A percentile compares a stretch with the other conserved stretches of the same genome.
Conservation (phyloP, 2,113 vertebrate species). For the Nanorana parkeri region DNA sequence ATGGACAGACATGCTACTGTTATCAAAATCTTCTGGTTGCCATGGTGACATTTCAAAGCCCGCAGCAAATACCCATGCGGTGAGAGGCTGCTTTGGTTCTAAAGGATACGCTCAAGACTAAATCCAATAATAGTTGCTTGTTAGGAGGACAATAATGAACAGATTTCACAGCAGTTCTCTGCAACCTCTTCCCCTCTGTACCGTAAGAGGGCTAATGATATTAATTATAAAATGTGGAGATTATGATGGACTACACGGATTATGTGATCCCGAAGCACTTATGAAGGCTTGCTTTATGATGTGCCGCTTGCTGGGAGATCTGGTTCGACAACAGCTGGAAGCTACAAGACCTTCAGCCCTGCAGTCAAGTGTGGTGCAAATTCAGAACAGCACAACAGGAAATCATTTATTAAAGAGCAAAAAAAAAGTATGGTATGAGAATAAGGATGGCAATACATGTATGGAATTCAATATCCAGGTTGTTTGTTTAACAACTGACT, state of each 20-base stretch:
- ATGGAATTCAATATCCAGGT: too few relatives aligned
- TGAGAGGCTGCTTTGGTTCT: constrained; percentile 5
- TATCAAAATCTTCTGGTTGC: constrained; percentile 42
- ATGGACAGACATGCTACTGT: constrained; percentile 40
- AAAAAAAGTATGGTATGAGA: too few relatives aligned
- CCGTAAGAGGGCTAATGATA: constrained; percentile 2
- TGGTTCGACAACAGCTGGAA: too few relatives aligned
- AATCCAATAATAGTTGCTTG: constrained; percentile 43
- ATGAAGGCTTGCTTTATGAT: background rate
- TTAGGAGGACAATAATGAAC: constrained; percentile 27
- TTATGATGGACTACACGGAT: background rate
- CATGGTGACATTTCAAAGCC: constrained; percentile 48
- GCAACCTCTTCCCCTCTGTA: background rate
- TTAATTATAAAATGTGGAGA: constrained; percentile 11
- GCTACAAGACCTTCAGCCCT: too few relatives aligned
- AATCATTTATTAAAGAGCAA: background rate
- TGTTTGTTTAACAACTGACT: too few relatives aligned
- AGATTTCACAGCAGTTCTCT: constrained; percentile 11
- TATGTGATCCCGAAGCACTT: background rate
- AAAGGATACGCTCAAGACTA: constrained; percentile 38
- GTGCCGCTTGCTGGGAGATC: background rate
- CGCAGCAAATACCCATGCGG: constrained; percentile 36
- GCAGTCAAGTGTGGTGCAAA: too few relatives aligned
- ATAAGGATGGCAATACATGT: too few relatives aligned
- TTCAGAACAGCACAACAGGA: background rate